phyloP scores from a whole-genome alignment of 2,888 invertebrate genomes.

The Tetragnatha montana region DNA sequence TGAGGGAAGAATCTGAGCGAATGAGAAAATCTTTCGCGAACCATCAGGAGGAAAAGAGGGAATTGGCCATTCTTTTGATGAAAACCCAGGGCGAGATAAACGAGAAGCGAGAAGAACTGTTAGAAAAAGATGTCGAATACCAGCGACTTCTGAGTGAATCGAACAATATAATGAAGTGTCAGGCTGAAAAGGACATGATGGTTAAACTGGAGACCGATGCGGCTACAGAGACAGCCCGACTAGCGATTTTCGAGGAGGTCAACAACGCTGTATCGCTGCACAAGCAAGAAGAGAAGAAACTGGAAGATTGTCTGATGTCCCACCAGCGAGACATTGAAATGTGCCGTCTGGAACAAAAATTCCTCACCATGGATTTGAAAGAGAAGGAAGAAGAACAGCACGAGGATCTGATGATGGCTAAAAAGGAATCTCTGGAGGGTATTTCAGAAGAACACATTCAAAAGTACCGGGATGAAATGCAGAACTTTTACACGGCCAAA shows the following conservation, averaged over 20 bases:
- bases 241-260: slow-evolving; percentile 2
- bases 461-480: neutral
- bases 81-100: slow-evolving; percentile 3
- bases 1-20: slow-evolving; percentile 33
- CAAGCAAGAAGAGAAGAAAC: neutral
- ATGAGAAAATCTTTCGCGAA: neutral
- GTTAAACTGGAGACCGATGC: neutral
- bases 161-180: neutral
- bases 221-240: neutral
- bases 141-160: slow-evolving; percentile 24
- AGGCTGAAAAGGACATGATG: slow-evolving; percentile 5
- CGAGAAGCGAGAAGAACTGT: neutral
- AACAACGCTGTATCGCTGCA: neutral
- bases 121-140: slow-evolving; percentile 20
- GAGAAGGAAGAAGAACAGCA: slow-evolving; percentile 4
- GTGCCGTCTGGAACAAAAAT: neutral
- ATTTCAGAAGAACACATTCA: neutral
- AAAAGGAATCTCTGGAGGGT: neutral
- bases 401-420: neutral
- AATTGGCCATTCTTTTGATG: neutral
- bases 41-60: slow-evolving; percentile 19
- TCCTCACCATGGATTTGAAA: neutral
- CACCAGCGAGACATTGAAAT: slow-evolving; percentile 1
- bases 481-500: slow-evolving; percentile 1
- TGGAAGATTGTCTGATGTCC: neutral